phyloP scores from a whole-genome alignment of 2,888 invertebrate species.

The Podabrus alpinus region DNA sequence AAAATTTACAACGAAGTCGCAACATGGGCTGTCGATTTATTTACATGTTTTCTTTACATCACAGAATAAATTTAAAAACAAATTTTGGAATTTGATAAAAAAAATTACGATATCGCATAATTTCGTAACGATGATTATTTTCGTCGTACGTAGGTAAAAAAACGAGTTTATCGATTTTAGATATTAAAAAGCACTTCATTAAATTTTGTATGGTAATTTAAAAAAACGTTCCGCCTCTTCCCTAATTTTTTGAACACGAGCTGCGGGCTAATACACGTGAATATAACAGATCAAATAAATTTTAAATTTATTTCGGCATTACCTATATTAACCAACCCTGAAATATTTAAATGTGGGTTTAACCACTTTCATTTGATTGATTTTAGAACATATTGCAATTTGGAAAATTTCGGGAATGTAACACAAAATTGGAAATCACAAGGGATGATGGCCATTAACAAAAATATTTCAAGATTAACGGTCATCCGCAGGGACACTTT shows the following conservation, averaged over 20 bases:
- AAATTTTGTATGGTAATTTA: background rate
- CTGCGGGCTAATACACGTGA: background rate
- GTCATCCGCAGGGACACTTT: background rate
- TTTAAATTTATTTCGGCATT: background rate
- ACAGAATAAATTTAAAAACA: background rate
- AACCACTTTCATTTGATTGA: background rate
- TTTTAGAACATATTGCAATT: background rate
- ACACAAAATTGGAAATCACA: background rate
- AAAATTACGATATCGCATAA: background rate
- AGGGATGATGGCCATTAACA: background rate
- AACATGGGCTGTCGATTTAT: background rate
- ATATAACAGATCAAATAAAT: background rate
- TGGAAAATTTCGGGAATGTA: background rate
- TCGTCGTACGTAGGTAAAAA: background rate
- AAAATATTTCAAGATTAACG: background rate
- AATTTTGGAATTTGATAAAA: background rate
- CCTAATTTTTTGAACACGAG: background rate
- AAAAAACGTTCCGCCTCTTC: background rate
- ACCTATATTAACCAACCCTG: background rate
- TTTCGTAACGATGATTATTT: background rate
- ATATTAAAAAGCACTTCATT: background rate
- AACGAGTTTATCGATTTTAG: background rate
- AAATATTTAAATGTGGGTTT: background rate
- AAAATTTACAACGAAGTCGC: background rate
- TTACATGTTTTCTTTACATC: background rate